Conservation (phyloP, 1,140 invertebrate genomes). For the Pemphigus obesinymphae region DNA sequence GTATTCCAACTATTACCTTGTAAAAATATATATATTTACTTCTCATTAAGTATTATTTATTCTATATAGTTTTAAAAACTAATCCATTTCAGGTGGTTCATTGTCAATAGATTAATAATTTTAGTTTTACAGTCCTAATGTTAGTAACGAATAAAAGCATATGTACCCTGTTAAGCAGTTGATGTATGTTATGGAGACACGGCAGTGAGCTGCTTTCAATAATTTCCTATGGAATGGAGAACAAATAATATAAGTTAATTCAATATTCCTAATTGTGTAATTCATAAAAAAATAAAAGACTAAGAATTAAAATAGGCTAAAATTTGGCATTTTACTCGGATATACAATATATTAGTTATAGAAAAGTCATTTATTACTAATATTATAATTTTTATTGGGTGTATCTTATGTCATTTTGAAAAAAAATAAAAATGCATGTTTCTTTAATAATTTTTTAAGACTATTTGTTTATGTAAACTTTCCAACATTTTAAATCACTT, state of each 20-base stretch:
- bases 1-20: too few relatives aligned
- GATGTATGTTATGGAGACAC: constrained; percentile 42
- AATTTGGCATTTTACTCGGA: too few relatives aligned
- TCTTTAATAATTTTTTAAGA: too few relatives aligned
- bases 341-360: too few relatives aligned
- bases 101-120: background rate
- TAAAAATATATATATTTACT: background rate
- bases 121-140: constrained; percentile 8
- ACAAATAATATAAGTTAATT: constrained; percentile 35
- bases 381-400: too few relatives aligned
- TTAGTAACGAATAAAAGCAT: constrained; percentile 42
- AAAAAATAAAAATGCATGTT: too few relatives aligned
- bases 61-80: background rate
- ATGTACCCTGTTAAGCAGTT: constrained; percentile 42
- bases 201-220: constrained; percentile 40
- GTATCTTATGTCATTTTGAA: too few relatives aligned
- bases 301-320: background rate
- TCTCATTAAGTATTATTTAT: background rate
- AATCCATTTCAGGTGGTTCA: background rate
- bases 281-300: background rate
- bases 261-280: constrained; percentile 7
- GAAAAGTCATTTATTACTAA: too few relatives aligned
- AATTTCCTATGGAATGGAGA: constrained; percentile 39
- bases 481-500: too few relatives aligned
- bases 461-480: too few relatives aligned